Evolutionary conservation across 2,113 vertebrate genomes (phyloP).

Genomic region (Heterotis niloticus): DNA sequence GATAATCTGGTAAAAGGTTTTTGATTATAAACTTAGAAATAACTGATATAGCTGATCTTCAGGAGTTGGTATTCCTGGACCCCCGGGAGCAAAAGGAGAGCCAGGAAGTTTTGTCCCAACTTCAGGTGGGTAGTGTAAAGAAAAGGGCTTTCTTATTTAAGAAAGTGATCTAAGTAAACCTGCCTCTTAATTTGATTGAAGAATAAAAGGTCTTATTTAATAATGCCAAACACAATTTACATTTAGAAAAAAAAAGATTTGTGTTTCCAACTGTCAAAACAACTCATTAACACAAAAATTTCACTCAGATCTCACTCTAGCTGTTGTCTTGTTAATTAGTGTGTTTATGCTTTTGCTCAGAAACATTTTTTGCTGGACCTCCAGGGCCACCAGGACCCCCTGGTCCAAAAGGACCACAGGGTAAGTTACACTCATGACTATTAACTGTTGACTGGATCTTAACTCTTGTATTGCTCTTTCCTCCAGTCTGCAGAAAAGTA

Average conservation of each 20-base stretch:
- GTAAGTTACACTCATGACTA: slow-evolving; percentile 51
- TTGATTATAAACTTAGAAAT: neutral
- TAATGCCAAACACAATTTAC: neutral
- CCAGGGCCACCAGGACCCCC: slow-evolving; percentile 74
- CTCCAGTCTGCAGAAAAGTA: no score
- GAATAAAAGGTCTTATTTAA: no score
- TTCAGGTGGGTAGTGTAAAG: slow-evolving; percentile 64
- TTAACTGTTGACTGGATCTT: no score
- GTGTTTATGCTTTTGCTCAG: slow-evolving; percentile 53
- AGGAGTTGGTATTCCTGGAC: slow-evolving; percentile 77
- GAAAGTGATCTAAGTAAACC: no score
- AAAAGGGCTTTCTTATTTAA: no score
- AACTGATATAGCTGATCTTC: slow-evolving; percentile 18
- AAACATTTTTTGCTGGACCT: slow-evolving; percentile 76
- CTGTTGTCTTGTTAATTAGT: neutral
- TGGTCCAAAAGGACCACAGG: slow-evolving; percentile 70
- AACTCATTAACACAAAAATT: neutral
- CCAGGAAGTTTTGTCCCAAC: slow-evolving; percentile 71
- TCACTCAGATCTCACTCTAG: no score
- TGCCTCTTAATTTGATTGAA: no score
- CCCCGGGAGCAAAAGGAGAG: slow-evolving; percentile 73
- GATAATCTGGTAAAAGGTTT: neutral
- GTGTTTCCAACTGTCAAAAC: neutral
- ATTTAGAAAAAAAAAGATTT: neutral
- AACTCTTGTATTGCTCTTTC: no score